Base-by-base conservation (phyloP, 2,797 vertebrate genomes). In the Alfaro cultratus region DNA sequence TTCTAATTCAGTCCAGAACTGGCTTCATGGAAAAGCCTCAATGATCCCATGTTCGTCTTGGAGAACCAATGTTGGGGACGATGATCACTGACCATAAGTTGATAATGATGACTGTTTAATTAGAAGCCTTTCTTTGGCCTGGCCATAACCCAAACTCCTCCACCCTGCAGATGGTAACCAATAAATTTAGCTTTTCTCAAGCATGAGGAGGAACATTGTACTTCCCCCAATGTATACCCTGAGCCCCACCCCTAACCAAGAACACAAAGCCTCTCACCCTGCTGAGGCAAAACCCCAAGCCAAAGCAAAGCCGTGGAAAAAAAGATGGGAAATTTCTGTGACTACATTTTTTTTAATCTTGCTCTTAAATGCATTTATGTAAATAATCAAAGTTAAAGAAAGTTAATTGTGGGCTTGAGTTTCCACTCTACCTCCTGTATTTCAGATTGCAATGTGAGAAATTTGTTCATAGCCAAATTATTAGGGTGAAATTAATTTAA, bases 91-190 rank as follows among this genome's bases (percentile, higher is more conserved):
- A 94, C 96, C 95, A 88, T 95, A 94, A 93, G 94, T 96, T 96
- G 96, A 96, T 96, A 96, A 96, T 96, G 96, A 96, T 96, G 95
- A 95, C 94, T 94, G 91, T 96, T 96, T 96, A 96, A 96, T 96
- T 96, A 96, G 95, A 96, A 96, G 95, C 94, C 94, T 96, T 95
- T 95, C 94, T 94, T 93, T 93, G 94, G 95, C 91, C 94, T 95
- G 95, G 94, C 95, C 93, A 79, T 87, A 89, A 88, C 87, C 94
- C 94, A 95, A 94, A 91, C 94, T 96, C 91, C 95, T 96, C 95
- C 95, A 95, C 95, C 96, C 95, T 95, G 91, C 95, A 96, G 94
- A 96, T 96, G 96, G 94, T 88, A 83, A 95, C 95, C 95, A 96
- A 96, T 96, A 96, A 95, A 96, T 96, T 94, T 95, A 96, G 96